These are phyloP conservation scores for Brachionus calyciflorus DNA, from an alignment of 1,140 invertebrate species.

Conservation along the genomic window DNA sequence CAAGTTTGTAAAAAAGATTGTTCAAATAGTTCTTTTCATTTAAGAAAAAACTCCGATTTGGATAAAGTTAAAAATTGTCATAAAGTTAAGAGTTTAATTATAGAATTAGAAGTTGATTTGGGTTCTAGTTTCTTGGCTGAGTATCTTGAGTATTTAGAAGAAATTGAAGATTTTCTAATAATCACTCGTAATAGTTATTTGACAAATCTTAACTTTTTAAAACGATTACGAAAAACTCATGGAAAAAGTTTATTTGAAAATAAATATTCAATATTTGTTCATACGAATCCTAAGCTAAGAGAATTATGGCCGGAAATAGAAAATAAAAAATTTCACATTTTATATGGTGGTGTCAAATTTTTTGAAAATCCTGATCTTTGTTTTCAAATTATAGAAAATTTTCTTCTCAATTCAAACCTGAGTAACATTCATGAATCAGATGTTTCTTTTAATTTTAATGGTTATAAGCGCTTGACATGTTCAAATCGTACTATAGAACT, in stretches of 20 bases:
- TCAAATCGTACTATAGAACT: not conserved
- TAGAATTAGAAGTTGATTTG: not conserved
- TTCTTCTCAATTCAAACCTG: not conserved
- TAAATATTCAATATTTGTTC: constrained; percentile 29
- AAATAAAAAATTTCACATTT: not conserved
- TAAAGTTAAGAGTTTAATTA: constrained; percentile 13
- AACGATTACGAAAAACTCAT: constrained; percentile 2
- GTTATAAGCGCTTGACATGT: constrained; percentile 10
- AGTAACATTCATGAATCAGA: not conserved
- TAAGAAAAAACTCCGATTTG: not conserved
- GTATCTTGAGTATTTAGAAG: constrained; percentile 24
- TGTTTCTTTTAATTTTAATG: constrained; percentile 41
- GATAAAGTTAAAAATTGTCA: not conserved
- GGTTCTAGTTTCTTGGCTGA: not conserved
- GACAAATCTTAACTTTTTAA: not conserved
- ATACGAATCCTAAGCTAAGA: constrained; percentile 22
- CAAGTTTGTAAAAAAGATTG: constrained; percentile 26
- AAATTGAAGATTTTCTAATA: constrained; percentile 6
- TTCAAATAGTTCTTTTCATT: not conserved
- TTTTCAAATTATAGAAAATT: not conserved
- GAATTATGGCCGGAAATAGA: not conserved
- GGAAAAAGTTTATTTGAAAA: constrained; percentile 19
- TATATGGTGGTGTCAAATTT: constrained; percentile 1
- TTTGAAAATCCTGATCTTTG: constrained; percentile 15
- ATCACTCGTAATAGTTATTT: constrained; percentile 6